A percentile compares a stretch with the other conserved stretches of the same genome.
These are phyloP conservation scores for Coleophora deauratella DNA, from an alignment of 2,888 invertebrate genomes.

Conservation along the genomic window DNA sequence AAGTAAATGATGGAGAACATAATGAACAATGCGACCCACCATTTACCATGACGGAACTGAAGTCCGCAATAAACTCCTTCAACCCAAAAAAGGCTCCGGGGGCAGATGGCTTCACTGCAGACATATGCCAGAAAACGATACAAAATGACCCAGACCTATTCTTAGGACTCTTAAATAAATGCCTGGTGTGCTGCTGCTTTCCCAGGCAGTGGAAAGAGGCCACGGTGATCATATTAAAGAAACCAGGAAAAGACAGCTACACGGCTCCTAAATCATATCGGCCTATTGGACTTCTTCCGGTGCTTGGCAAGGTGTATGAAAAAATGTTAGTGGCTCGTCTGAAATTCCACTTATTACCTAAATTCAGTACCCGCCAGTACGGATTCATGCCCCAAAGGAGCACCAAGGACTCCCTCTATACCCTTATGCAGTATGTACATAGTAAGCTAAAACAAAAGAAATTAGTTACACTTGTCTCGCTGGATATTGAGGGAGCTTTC, in stretches of 20 bases:
- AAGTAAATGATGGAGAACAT: neutral
- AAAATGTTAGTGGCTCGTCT: conserved; percentile 9
- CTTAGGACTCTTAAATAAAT: conserved; percentile 4
- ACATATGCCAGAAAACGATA: conserved; percentile 15
- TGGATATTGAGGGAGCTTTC: conserved; percentile 13
- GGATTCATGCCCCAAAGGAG: conserved; percentile 13
- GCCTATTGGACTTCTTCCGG: conserved; percentile 11
- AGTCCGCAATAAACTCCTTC: neutral
- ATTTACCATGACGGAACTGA: conserved; percentile 8
- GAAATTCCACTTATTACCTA: conserved; percentile 2
- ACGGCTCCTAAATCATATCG: conserved; percentile 4
- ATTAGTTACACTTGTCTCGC: conserved; percentile 3
- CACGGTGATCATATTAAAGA: neutral
- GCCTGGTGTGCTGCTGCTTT: conserved; percentile 2
- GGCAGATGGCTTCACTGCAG: conserved; percentile 15
- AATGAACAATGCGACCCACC: conserved; percentile 7
- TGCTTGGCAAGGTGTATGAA: conserved; percentile 10
- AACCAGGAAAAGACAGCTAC: conserved; percentile 6
- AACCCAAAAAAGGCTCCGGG: conserved; percentile 18
- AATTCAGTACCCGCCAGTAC: conserved; percentile 7
- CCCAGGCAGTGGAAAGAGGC: conserved; percentile 10
- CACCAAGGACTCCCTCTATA: conserved; percentile 3
- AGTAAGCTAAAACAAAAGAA: neutral
- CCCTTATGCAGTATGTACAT: conserved; percentile 2
- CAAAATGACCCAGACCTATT: neutral